These are phyloP conservation scores for Cervus canadensis DNA, from an alignment of 2,113 vertebrate genomes.

Conservation along the genomic window DNA sequence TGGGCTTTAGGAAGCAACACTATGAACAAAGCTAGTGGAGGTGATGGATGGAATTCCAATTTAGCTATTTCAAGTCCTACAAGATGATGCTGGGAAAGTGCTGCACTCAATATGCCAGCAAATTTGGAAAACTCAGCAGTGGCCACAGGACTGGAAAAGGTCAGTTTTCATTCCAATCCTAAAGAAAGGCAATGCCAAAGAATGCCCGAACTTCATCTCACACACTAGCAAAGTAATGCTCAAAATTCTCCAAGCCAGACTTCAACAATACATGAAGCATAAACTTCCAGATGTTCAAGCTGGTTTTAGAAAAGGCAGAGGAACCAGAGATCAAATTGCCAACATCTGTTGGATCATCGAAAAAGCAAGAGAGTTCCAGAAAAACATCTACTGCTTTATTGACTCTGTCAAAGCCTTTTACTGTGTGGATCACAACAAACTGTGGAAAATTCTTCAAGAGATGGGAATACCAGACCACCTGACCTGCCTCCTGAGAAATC, in stretches of 20 bases:
- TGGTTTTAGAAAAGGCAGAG: not conserved
- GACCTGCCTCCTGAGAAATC: not conserved
- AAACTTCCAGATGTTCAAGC: not conserved
- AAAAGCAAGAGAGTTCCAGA: not conserved
- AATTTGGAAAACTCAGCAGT: not conserved
- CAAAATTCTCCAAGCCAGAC: not conserved
- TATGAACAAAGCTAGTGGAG: not conserved
- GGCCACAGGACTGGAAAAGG: not conserved
- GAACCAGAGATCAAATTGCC: not conserved
- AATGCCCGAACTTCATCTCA: not conserved
- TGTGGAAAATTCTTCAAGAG: not conserved
- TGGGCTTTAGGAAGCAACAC: not conserved
- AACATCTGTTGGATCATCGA: accelerated
- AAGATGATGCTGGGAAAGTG: not conserved
- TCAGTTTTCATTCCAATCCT: not conserved
- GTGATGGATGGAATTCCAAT: not conserved
- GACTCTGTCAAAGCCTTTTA: not conserved
- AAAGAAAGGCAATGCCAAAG: not conserved
- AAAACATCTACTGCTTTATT: not conserved
- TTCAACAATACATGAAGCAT: not conserved
- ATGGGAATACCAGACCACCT: not conserved
- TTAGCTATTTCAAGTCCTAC: not conserved
- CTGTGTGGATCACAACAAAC: not conserved
- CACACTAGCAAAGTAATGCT: not conserved
- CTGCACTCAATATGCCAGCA: not conserved